A percentile compares a stretch with the other conserved stretches of the same genome.
Evolutionary conservation across 2,888 invertebrate species (phyloP).

Genomic region (Yponomeuta cagnagella): DNA sequence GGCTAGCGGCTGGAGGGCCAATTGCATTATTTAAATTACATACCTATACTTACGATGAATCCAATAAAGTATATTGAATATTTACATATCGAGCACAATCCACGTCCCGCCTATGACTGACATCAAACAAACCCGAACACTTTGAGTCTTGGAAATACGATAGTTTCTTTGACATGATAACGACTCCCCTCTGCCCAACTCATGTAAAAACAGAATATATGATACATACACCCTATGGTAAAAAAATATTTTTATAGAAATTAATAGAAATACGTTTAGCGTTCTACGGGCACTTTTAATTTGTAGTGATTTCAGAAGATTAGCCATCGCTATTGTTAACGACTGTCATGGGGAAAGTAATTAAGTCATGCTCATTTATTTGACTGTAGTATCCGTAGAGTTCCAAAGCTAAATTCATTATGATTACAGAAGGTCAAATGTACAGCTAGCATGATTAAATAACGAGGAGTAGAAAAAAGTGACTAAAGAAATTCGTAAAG

Average conservation of each 20-base stretch:
- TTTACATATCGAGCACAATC: slow-evolving; percentile 21
- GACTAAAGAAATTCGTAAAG: too few species aligned
- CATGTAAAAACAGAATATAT: slow-evolving; percentile 60
- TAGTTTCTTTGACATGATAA: slow-evolving; percentile 73
- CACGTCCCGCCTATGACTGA: slow-evolving; percentile 29
- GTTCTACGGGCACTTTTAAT: background rate
- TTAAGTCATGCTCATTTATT: too few species aligned
- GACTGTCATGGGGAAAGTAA: too few species aligned
- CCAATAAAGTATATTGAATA: slow-evolving; percentile 9
- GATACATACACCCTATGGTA: slow-evolving; percentile 44
- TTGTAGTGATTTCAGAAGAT: too few species aligned
- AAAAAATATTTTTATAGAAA: slow-evolving; percentile 34
- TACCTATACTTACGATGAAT: slow-evolving; percentile 3
- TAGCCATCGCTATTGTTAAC: too few species aligned
- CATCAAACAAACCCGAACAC: slow-evolving; percentile 64
- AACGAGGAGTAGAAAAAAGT: background rate
- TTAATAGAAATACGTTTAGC: background rate
- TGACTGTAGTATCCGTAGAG: too few species aligned
- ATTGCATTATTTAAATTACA: background rate
- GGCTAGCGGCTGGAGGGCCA: too few species aligned
- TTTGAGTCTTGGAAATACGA: slow-evolving; percentile 66
- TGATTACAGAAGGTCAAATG: background rate
- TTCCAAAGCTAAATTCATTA: background rate
- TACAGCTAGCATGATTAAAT: background rate
- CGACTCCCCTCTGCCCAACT: slow-evolving; percentile 48